phyloP scores from a whole-genome alignment of 2,113 vertebrate genomes.

The Oenanthe melanoleuca region DNA sequence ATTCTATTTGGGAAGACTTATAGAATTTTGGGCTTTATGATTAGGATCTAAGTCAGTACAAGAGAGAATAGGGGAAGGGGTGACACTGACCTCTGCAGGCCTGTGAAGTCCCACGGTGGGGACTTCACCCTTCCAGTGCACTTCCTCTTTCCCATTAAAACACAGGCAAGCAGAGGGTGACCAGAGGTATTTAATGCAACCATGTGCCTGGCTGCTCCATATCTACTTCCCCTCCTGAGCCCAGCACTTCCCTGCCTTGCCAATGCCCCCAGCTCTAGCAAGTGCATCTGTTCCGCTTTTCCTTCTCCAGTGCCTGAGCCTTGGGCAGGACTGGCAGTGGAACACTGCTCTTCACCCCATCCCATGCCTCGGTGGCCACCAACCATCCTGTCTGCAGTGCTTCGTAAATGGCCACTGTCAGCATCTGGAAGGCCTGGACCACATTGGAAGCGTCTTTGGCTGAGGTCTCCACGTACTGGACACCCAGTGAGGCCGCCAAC shows the following conservation, averaged over 20 bases:
- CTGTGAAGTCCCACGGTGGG: no score
- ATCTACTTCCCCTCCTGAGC: neutral
- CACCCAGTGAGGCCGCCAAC: conserved; percentile 71
- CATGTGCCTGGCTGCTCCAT: neutral
- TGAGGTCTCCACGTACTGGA: conserved; percentile 80
- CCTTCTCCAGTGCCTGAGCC: neutral
- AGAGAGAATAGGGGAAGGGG: neutral
- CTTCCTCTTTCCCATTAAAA: neutral
- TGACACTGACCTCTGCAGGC: neutral
- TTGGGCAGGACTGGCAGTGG: neutral
- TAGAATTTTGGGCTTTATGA: neutral
- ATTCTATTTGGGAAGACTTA: neutral
- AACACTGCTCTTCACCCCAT: conserved; percentile 76
- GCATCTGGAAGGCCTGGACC: conserved; percentile 74
- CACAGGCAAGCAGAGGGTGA: neutral
- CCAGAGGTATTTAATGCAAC: neutral
- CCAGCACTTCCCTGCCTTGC: neutral
- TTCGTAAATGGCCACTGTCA: conserved; percentile 74
- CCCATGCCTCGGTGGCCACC: conserved; percentile 74
- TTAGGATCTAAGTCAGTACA: neutral
- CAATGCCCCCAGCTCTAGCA: conserved; percentile 9
- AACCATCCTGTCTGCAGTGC: conserved; percentile 72
- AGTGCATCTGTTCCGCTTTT: neutral
- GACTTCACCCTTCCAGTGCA: rapidly evolving
- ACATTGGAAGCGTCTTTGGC: conserved; percentile 80